These are phyloP conservation scores for Arbacia lixula DNA, from an alignment of 53 echinoderm and acorn worm species.

Conservation along the genomic window DNA sequence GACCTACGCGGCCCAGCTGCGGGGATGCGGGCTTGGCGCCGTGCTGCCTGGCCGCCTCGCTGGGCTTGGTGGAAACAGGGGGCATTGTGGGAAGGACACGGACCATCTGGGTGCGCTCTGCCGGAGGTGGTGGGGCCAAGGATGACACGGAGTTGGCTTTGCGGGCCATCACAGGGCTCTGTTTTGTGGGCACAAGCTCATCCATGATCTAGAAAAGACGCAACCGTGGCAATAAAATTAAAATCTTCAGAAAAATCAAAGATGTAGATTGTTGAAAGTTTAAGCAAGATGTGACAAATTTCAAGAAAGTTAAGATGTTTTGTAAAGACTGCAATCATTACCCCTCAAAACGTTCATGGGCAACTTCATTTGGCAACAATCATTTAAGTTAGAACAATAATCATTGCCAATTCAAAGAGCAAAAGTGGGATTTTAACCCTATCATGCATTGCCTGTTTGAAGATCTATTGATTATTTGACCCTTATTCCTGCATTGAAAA, in stretches of 20 bases:
- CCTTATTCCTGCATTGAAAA: too few species aligned
- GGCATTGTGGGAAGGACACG: constrained; percentile 51
- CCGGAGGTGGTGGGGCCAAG: not conserved
- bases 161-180: constrained; percentile 2
- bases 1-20: constrained; percentile 44
- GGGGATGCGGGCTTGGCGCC: constrained; percentile 30
- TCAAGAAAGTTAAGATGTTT: too few species aligned
- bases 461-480: too few species aligned
- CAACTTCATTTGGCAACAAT: too few species aligned
- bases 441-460: too few species aligned
- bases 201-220: constrained; percentile 27
- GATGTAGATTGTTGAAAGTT: not conserved
- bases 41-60: constrained; percentile 30
- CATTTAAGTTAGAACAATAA: too few species aligned
- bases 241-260: not conserved
- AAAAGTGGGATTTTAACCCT: too few species aligned
- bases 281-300: not conserved
- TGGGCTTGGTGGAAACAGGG: constrained; percentile 41
- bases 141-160: not conserved
- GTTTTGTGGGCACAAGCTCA: constrained; percentile 29
- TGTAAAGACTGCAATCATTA: too few species aligned
- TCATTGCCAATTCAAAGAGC: too few species aligned
- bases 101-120: constrained; percentile 35
- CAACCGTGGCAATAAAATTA: not conserved
- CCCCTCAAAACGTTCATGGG: too few species aligned